phyloP scores from a whole-genome alignment of 2,113 vertebrate genomes.

The Pluvialis apricaria region DNA sequence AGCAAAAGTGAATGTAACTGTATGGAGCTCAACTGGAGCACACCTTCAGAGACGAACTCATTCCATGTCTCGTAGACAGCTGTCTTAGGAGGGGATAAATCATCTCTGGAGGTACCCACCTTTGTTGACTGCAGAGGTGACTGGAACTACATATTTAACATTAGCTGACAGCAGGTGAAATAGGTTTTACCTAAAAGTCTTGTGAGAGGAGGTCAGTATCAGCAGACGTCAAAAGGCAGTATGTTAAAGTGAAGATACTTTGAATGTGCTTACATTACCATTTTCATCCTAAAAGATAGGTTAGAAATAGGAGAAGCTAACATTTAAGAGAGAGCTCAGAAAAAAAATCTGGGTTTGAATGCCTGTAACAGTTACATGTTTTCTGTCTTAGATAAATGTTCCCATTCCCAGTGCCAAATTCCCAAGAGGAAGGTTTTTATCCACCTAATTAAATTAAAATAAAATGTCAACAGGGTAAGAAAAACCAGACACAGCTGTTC shows the following conservation, averaged over 20 bases:
- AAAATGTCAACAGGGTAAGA: not conserved
- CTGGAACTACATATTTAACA: not conserved
- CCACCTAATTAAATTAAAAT: constrained; percentile 10
- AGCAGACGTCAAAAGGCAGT: not conserved
- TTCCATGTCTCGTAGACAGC: not conserved
- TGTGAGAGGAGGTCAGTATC: not conserved
- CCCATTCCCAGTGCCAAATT: not conserved
- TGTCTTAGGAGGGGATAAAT: not conserved
- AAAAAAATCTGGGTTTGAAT: constrained; percentile 9
- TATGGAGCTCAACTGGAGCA: not conserved
- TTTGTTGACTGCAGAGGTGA: not conserved
- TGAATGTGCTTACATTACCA: not conserved
- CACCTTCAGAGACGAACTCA: not conserved
- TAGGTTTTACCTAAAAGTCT: not conserved
- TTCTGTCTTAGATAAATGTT: constrained; percentile 31
- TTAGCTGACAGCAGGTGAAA: not conserved
- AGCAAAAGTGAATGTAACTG: not conserved
- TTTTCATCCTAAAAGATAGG: not conserved
- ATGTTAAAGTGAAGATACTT: not conserved
- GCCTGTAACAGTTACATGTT: constrained; percentile 31
- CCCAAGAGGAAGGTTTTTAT: not conserved
- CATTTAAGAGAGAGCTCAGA: not conserved
- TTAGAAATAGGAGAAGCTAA: not conserved
- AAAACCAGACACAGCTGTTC: not conserved
- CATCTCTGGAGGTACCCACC: not conserved